Evolutionary conservation across 2,797 vertebrate genomes (phyloP).

Genomic region (Emys orbicularis): DNA sequence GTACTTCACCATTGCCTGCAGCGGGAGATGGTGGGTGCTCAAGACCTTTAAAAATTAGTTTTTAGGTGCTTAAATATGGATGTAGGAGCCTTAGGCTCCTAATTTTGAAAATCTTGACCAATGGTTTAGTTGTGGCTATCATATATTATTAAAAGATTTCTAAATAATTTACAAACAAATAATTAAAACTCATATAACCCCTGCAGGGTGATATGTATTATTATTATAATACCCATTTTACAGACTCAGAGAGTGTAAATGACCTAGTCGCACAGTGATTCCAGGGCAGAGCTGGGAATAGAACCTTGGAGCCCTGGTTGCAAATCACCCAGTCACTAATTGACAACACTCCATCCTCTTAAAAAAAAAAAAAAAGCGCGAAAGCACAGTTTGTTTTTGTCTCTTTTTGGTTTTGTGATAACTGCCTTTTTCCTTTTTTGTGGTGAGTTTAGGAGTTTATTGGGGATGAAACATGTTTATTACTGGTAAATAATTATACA

Average conservation of each 20-base stretch:
- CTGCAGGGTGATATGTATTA: not conserved
- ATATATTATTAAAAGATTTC: not conserved
- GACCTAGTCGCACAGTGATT: not conserved
- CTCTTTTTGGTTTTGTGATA: not conserved
- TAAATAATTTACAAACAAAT: not conserved
- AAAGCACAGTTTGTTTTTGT: not conserved
- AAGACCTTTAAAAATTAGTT: not conserved
- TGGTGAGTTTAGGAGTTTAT: not conserved
- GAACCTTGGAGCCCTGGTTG: not conserved
- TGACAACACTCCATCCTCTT: not conserved
- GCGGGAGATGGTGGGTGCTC: not conserved
- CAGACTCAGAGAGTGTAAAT: not conserved
- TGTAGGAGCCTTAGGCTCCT: not conserved
- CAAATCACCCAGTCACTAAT: not conserved
- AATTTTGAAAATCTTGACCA: not conserved
- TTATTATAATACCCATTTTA: not conserved
- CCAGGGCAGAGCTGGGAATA: not conserved
- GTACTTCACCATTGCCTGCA: not conserved
- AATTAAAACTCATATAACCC: not conserved
- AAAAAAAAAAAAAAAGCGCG: not conserved
- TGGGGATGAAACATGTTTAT: not conserved
- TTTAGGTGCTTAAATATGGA: not conserved
- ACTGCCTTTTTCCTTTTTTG: not conserved
- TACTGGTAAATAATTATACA: not conserved
- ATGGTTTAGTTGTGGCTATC: not conserved